Percentiles rank a stretch among this genome's conserved stretches.
Evolutionary conservation across 2,797 vertebrate genomes (phyloP).

Genomic region (Saguinus oedipus): DNA sequence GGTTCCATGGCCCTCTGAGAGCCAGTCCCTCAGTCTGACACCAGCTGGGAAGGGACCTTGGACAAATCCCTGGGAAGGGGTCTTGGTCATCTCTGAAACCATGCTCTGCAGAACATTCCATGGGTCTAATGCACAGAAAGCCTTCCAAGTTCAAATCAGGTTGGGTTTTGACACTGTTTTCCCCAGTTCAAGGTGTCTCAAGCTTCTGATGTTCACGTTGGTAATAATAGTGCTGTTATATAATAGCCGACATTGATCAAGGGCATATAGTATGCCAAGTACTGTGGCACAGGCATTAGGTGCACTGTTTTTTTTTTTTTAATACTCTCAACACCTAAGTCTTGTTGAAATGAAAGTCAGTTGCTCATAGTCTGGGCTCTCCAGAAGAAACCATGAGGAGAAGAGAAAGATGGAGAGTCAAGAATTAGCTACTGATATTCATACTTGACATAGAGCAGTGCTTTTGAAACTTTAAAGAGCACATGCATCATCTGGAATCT

Average conservation of each 20-base stretch:
- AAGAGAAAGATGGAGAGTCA: not conserved
- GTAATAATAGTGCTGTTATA: not conserved
- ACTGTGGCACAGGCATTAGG: not conserved
- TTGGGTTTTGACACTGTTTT: not conserved
- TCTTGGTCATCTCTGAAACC: not conserved
- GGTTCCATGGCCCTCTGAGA: not conserved
- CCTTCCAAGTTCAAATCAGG: not conserved
- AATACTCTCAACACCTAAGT: not conserved
- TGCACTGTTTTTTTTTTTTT: not conserved
- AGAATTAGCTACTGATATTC: not conserved
- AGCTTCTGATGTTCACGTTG: not conserved
- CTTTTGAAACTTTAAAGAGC: not conserved
- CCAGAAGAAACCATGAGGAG: not conserved
- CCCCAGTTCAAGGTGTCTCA: not conserved
- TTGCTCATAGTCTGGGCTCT: not conserved
- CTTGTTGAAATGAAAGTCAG: conserved; percentile 24
- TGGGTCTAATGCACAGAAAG: not conserved
- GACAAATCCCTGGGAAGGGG: not conserved
- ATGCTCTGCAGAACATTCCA: not conserved
- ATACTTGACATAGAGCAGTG: not conserved
- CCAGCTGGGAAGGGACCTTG: not conserved
- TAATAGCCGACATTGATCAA: conserved; percentile 28
- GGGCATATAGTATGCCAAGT: not conserved
- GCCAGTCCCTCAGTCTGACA: not conserved
- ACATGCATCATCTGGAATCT: not conserved